Percentiles rank a stretch among this genome's conserved stretches.
phyloP scores from a whole-genome alignment of 2,797 vertebrate species.

The Oreochromis grahami region DNA sequence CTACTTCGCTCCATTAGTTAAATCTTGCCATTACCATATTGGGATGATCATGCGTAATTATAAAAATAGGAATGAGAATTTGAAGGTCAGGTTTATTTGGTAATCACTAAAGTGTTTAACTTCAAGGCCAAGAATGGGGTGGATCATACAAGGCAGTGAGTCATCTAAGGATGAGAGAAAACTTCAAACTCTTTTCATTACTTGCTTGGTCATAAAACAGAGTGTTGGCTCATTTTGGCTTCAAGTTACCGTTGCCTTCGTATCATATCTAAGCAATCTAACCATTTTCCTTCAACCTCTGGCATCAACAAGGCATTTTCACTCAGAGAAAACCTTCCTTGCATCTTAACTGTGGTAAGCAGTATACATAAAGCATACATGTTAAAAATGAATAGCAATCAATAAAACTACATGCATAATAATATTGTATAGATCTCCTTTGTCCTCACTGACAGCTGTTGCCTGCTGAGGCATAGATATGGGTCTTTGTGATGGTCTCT shows the following conservation, averaged over 20 bases:
- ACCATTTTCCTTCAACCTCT: background rate
- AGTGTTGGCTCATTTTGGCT: background rate
- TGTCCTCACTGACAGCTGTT: background rate
- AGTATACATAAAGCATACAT: background rate
- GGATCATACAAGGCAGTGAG: background rate
- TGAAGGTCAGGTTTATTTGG: constrained; percentile 16
- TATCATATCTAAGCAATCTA: background rate
- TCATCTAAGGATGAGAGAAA: constrained; percentile 7
- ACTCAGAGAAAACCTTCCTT: background rate
- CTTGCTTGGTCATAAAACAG: constrained; percentile 16
- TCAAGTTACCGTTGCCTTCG: background rate
- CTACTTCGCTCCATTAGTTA: background rate
- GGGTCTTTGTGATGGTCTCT: background rate
- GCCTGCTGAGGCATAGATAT: background rate
- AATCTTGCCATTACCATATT: too few species aligned
- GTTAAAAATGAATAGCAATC: background rate
- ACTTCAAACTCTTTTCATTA: constrained; percentile 9
- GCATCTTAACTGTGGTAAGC: background rate
- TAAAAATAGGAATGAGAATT: constrained; percentile 19
- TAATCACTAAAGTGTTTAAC: background rate
- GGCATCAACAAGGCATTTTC: background rate
- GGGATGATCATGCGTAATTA: background rate
- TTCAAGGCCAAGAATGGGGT: constrained; percentile 1
- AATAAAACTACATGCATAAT: background rate
- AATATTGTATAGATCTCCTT: background rate